These are phyloP conservation scores for Galago senegalensis DNA, from an alignment of 2,797 vertebrate genomes.

Conservation along the genomic window DNA sequence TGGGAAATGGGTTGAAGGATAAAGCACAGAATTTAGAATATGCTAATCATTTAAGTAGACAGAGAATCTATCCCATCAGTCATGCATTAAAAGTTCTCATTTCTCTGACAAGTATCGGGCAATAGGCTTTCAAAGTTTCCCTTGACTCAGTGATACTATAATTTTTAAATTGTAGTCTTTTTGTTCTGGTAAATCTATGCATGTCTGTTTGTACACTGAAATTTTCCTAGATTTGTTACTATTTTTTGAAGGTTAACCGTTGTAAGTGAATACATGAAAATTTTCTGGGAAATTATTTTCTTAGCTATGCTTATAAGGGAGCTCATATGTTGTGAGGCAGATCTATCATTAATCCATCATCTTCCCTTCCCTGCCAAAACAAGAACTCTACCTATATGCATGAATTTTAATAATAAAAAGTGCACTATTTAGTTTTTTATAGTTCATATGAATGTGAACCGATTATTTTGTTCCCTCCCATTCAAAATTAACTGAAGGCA, in stretches of 20 bases:
- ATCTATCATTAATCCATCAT: too few species aligned
- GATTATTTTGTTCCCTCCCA: background rate
- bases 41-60: background rate
- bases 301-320: background rate
- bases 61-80: background rate
- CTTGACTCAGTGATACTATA: background rate
- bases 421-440: background rate
- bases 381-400: background rate
- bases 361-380: background rate
- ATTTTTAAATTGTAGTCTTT: conserved; percentile 29
- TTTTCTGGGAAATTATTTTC: background rate
- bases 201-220: background rate
- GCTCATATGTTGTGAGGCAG: background rate
- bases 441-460: background rate
- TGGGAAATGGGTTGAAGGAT: background rate
- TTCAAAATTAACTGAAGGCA: background rate
- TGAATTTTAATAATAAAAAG: background rate
- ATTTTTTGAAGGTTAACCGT: conserved; percentile 19
- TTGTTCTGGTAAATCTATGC: background rate
- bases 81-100: background rate
- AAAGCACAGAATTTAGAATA: background rate
- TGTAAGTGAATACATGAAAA: conserved; percentile 57
- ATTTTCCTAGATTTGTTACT: background rate
- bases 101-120: background rate
- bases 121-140: background rate